Conservation (phyloP, 2,888 invertebrate genomes). For the Polyommatus icarus region DNA sequence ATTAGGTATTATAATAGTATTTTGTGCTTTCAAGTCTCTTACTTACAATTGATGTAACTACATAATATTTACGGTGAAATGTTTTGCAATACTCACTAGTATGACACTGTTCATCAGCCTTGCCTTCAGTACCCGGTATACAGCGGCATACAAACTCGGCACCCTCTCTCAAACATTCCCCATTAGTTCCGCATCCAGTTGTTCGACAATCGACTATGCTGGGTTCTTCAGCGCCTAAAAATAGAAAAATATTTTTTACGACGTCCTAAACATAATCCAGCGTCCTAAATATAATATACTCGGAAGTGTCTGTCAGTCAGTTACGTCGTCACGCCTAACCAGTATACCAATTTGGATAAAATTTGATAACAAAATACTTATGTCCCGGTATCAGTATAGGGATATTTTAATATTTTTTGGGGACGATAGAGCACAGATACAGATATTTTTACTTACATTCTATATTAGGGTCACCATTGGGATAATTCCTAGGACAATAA, state of each 20-base stretch:
- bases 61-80: constrained; percentile 6
- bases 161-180: constrained; percentile 92
- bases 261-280: too few relatives aligned
- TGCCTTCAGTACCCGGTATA: constrained; percentile 86
- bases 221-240: constrained; percentile 79
- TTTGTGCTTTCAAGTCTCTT: constrained; percentile 23
- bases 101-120: constrained; percentile 86
- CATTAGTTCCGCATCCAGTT: constrained; percentile 90
- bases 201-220: constrained; percentile 89
- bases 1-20: neutral
- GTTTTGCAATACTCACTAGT: constrained; percentile 66
- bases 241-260: neutral
- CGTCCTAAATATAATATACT: too few relatives aligned
- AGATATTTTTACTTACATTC: constrained; percentile 84
- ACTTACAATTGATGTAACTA: constrained; percentile 13
- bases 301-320: too few relatives aligned
- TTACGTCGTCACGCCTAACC: too few relatives aligned
- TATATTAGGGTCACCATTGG: constrained; percentile 90
- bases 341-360: too few relatives aligned
- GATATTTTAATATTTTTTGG: too few relatives aligned
- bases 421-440: neutral
- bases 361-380: too few relatives aligned
- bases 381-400: too few relatives aligned
- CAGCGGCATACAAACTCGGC: constrained; percentile 91
- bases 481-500: constrained; percentile 90